These are phyloP conservation scores for Littorina saxatilis DNA, from an alignment of 1,140 invertebrate species.

Conservation along the genomic window DNA sequence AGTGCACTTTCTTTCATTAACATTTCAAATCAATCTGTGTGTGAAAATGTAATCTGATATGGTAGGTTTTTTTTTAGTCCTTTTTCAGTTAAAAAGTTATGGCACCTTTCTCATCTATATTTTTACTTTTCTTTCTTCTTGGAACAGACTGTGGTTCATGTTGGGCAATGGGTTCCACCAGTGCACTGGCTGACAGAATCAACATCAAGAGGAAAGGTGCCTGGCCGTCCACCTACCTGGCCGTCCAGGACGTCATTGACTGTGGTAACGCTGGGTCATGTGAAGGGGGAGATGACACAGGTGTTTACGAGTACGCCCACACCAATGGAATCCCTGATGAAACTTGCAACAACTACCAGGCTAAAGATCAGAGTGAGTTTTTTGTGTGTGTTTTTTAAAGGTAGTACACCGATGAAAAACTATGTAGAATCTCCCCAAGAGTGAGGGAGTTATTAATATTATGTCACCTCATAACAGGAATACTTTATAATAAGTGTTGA, in stretches of 20 bases:
- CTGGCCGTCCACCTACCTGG: conserved; percentile 77
- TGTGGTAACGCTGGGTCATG: conserved; percentile 75
- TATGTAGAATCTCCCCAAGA: background rate
- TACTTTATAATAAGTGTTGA: too few relatives aligned
- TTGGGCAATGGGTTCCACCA: conserved; percentile 77
- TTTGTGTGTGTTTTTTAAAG: background rate
- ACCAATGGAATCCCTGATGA: conserved; percentile 77
- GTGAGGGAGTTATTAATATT: background rate
- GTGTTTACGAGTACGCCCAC: conserved; percentile 77
- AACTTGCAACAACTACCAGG: conserved; percentile 79
- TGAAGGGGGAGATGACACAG: conserved; percentile 74
- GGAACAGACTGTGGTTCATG: conserved; percentile 78
- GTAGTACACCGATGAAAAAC: background rate
- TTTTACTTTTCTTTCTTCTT: too few relatives aligned
- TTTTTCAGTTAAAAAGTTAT: too few relatives aligned
- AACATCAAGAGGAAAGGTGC: conserved; percentile 76
- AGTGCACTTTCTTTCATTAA: too few relatives aligned
- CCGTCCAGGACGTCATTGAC: conserved; percentile 76
- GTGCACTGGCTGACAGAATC: conserved; percentile 77
- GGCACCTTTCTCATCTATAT: too few relatives aligned
- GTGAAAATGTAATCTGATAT: too few relatives aligned
- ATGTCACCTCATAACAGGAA: too few relatives aligned
- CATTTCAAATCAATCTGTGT: too few relatives aligned
- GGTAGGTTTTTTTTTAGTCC: too few relatives aligned
- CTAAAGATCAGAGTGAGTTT: conserved; percentile 75